Evolutionary conservation across 2,888 invertebrate species (phyloP).

Genomic region (Epistrophe grossulariae): DNA sequence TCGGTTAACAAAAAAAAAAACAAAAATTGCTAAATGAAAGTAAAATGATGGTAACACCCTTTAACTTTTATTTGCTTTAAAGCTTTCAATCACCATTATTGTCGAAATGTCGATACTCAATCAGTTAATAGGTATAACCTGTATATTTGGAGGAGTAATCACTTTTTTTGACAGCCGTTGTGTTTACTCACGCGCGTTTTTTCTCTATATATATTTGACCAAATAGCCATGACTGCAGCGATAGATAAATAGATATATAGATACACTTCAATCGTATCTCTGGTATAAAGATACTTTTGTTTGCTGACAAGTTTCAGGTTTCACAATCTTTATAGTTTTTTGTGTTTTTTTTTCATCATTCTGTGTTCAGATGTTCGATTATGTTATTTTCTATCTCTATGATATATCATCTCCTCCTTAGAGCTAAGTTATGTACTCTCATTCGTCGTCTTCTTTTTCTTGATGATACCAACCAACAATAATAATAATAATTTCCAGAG

Average conservation of each 20-base stretch:
- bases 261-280: conserved; percentile 57
- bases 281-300: conserved; percentile 49
- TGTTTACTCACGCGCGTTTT: conserved; percentile 67
- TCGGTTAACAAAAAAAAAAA: neutral
- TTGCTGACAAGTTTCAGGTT: conserved; percentile 70
- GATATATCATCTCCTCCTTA: conserved; percentile 41
- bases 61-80: conserved; percentile 42
- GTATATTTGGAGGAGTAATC: conserved; percentile 61
- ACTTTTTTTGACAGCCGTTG: conserved; percentile 65
- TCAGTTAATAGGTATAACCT: conserved; percentile 47
- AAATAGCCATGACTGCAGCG: conserved; percentile 41
- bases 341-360: conserved; percentile 11
- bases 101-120: conserved; percentile 39
- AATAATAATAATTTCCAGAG: neutral
- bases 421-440: conserved; percentile 25
- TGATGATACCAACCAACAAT: conserved; percentile 26
- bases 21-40: neutral
- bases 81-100: conserved; percentile 39
- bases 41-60: conserved; percentile 3
- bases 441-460: conserved; percentile 61
- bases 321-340: conserved; percentile 37
- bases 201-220: conserved; percentile 53
- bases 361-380: conserved; percentile 25
- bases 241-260: conserved; percentile 37
- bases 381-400: conserved; percentile 36